phyloP scores from a whole-genome alignment of 1,140 invertebrate genomes.

The Drosophila micromelanica region DNA sequence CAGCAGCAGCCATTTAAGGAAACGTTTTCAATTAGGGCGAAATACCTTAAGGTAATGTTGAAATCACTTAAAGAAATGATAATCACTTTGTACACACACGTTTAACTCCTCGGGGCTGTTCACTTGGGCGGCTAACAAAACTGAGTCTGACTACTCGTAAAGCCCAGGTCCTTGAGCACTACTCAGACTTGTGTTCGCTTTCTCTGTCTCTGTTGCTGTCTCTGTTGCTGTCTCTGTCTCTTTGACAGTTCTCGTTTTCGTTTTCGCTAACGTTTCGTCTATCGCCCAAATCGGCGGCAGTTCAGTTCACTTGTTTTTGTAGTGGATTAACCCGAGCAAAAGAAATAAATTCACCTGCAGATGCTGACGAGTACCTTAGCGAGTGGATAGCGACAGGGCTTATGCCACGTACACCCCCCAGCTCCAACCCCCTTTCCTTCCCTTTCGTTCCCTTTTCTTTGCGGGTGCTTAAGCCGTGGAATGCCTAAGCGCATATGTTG shows the following conservation, averaged over 20 bases:
- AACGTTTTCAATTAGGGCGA: constrained; percentile 74
- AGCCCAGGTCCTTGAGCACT: constrained; percentile 1
- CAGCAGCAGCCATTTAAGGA: constrained; percentile 66
- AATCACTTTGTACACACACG: constrained; percentile 81
- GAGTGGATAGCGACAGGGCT: constrained; percentile 37
- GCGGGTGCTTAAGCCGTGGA: constrained; percentile 5
- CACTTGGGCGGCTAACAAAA: constrained; percentile 34
- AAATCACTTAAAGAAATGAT: constrained; percentile 82
- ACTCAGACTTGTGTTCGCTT: constrained; percentile 4
- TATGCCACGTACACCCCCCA: constrained; percentile 8
- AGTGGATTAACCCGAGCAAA: constrained; percentile 77
- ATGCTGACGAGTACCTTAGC: constrained; percentile 58
- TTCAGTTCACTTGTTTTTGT: constrained; percentile 67
- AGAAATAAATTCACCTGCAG: constrained; percentile 80
- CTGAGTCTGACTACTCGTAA: constrained; percentile 1
- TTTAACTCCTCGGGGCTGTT: constrained; percentile 70
- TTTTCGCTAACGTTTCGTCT: too few species aligned
- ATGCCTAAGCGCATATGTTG: constrained; percentile 26
- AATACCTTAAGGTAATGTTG: constrained; percentile 78
- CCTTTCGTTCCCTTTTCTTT: background rate
- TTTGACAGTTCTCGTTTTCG: too few species aligned
- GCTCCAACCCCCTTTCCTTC: background rate
- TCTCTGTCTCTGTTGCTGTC: background rate
- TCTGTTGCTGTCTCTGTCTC: background rate
- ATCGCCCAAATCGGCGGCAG: constrained; percentile 19